Base-by-base conservation (phyloP, 2,888 invertebrate genomes). In the Formica aserva region DNA sequence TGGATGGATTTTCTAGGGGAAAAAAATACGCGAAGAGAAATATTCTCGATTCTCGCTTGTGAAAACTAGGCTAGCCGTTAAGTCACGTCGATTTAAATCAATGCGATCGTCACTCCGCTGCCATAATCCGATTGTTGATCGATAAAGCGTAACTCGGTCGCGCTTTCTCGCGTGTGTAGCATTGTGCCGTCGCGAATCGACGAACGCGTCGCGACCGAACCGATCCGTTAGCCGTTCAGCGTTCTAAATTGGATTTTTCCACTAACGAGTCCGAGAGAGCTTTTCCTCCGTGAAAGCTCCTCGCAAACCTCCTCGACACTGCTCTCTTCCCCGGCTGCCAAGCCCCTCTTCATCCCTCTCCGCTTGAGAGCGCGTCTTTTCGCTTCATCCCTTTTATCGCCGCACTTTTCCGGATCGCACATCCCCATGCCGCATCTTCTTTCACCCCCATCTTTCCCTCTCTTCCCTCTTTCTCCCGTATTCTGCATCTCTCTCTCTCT, bases 101-200 rank as follows among this genome's bases (percentile, higher is more conserved):
- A 82, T 78, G 83, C 63, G 35, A 48, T 65, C 60, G 66, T 18
- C 60, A 84, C 85, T 81, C 66, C 71, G 75, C 55, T 41, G 4
- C 2, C 86, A 88, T 91, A 92, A 92, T 92, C 88, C 87, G 89
- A 92, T 92, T 92, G 89, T 92, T 90, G 91, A 92, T 92, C 92
- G 89, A 89, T 89, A 84, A 87, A 89, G 83, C 88, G 86, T 77
- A 83, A 66, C 26, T 77, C 81, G 82, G 41, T 60, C 80, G 82
- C 75, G 82, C 77, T 63, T 78, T 76, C 78, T 69, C 80, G 84
- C 82, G 81, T 45, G 62, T 78, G 32, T 35, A 55, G 66, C 55
- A n/a, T 48, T 48, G 60, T 69, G 65, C 18, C n/a, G 8, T 52
- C 18, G 48, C 48, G 83, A 85, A 48, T 78, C 67, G 48, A 41